Percentiles rank a stretch among this genome's conserved stretches.
Conservation (phyloP, 2,797 vertebrate genomes). For the Siniperca undulata region DNA sequence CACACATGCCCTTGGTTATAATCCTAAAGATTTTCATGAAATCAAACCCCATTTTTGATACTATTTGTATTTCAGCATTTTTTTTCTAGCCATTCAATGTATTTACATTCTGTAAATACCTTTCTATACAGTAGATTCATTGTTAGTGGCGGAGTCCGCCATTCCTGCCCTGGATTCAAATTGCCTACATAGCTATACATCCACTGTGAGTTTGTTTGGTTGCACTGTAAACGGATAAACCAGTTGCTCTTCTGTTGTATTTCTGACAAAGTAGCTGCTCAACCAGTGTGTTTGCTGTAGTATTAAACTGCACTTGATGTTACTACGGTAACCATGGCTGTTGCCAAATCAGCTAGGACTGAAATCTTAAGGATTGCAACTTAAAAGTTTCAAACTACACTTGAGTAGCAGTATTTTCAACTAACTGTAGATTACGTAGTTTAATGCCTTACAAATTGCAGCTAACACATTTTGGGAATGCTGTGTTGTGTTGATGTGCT, state of each 20-base stretch:
- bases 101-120: neutral
- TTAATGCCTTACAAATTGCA: conserved; percentile 1
- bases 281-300: conserved; percentile 14
- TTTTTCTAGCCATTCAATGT: too few species aligned
- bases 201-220: neutral
- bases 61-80: neutral
- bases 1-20: neutral
- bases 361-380: neutral
- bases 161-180: neutral
- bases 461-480: conserved; percentile 14
- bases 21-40: neutral
- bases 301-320: neutral
- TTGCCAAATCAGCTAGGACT: neutral
- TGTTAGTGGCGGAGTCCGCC: neutral
- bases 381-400: neutral
- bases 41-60: neutral
- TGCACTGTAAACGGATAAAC: neutral
- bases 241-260: neutral
- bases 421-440: conserved; percentile 8
- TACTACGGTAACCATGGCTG: neutral
- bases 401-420: neutral
- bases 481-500: conserved; percentile 8
- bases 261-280: conserved; percentile 25
- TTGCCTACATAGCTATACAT: neutral
- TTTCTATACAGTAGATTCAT: neutral